phyloP scores from a whole-genome alignment of 2,888 invertebrate genomes.

The Troides oblongomaculatus region DNA sequence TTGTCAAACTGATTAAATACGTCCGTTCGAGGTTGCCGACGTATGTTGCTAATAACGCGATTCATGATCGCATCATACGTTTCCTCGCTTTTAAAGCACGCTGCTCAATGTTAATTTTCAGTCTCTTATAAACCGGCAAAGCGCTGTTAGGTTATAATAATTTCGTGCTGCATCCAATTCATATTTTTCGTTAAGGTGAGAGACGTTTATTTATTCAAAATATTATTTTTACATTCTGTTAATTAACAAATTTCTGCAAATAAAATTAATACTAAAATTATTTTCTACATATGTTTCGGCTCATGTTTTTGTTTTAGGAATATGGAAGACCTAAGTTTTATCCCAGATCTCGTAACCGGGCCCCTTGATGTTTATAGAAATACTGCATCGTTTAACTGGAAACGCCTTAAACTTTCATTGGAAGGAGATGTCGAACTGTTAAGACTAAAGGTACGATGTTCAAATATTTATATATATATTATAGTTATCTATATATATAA shows the following conservation, averaged over 20 bases:
- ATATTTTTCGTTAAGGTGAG: slow-evolving; percentile 32
- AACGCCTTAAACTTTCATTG: slow-evolving; percentile 87
- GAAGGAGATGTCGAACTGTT: slow-evolving; percentile 87
- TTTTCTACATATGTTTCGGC: too few species aligned
- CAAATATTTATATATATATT: too few species aligned
- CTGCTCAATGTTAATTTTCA: slow-evolving; percentile 34
- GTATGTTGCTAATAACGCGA: slow-evolving; percentile 4
- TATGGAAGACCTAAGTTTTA: slow-evolving; percentile 80
- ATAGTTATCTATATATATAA: too few species aligned
- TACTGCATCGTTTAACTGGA: slow-evolving; percentile 92
- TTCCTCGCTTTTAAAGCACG: slow-evolving; percentile 35
- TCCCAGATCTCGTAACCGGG: slow-evolving; percentile 85
- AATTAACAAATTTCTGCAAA: too few species aligned
- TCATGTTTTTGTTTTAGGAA: slow-evolving; percentile 48
- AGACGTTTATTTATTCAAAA: neutral
- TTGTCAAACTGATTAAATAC: slow-evolving; percentile 14
- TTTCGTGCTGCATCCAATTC: slow-evolving; percentile 1
- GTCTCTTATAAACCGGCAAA: slow-evolving; percentile 33
- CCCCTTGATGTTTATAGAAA: slow-evolving; percentile 90
- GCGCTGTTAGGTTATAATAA: slow-evolving; percentile 29
- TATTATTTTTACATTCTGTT: too few species aligned
- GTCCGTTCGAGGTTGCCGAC: slow-evolving; percentile 10
- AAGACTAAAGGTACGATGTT: slow-evolving; percentile 85
- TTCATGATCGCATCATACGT: slow-evolving; percentile 28
- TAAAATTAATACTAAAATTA: too few species aligned